These are phyloP conservation scores for Mus spicilegus DNA, from an alignment of 2,113 vertebrate species.

Conservation along the genomic window DNA sequence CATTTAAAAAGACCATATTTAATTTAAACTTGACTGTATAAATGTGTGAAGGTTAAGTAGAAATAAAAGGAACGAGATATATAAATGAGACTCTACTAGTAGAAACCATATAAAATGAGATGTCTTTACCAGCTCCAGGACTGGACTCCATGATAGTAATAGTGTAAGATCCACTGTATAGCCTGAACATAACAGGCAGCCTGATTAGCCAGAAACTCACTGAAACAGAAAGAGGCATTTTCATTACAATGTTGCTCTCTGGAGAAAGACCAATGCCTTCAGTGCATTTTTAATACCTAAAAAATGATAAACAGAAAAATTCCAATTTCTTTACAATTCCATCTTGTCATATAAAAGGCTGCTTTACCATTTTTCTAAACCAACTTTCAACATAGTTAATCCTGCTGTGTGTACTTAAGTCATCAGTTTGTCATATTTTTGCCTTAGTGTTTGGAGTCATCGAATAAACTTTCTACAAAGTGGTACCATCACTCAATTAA, in stretches of 20 bases:
- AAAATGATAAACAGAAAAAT: constrained; percentile 58
- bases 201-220: constrained; percentile 96
- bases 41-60: not conserved
- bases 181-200: constrained; percentile 97
- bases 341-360: constrained; percentile 13
- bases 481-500: not conserved
- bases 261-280: not conserved
- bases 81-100: not conserved
- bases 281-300: constrained; percentile 36
- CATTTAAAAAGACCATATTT: constrained; percentile 49
- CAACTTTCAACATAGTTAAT: not conserved
- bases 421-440: not conserved
- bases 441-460: constrained; percentile 11
- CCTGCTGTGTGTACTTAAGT: not conserved
- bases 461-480: constrained; percentile 8
- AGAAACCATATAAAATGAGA: constrained; percentile 39
- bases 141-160: constrained; percentile 99
- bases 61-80: constrained; percentile 48
- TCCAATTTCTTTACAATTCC: constrained; percentile 20
- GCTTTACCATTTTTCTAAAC: constrained; percentile 15
- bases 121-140: constrained; percentile 95
- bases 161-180: constrained; percentile 99
- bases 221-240: constrained; percentile 81
- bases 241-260: constrained; percentile 10
- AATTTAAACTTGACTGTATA: constrained; percentile 14